phyloP scores from a whole-genome alignment of 2,888 invertebrate species.

The Ophion slaviceki region DNA sequence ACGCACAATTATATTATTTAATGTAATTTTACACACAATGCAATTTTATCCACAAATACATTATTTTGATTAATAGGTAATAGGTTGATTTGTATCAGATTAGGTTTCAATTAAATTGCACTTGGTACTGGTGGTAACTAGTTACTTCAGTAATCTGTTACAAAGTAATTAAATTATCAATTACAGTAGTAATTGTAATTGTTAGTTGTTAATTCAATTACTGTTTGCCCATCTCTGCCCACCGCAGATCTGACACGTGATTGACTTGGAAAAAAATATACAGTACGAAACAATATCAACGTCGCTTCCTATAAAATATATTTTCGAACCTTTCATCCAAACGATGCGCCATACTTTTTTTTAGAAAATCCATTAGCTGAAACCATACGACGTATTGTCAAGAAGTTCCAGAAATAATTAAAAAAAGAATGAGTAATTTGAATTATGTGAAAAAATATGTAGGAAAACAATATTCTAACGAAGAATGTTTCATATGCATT shows the following conservation, averaged over 20 bases:
- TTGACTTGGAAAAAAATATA: not conserved
- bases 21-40: no score
- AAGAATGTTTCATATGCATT: not conserved
- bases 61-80: no score
- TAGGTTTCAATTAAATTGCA: no score
- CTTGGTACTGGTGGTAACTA: no score
- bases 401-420: not conserved
- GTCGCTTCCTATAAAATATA: not conserved
- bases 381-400: not conserved
- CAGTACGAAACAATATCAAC: not conserved
- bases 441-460: not conserved
- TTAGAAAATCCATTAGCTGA: not conserved
- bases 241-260: not conserved
- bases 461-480: not conserved
- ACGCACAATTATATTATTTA: no score
- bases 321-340: not conserved
- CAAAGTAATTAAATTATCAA: no score
- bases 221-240: not conserved
- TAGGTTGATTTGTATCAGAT: no score
- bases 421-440: not conserved
- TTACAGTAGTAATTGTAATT: no score
- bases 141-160: no score
- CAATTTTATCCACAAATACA: no score
- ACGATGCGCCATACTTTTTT: not conserved
- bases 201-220: no score